phyloP scores from a whole-genome alignment of 2,113 vertebrate species.

The Erythrocebus patas region DNA sequence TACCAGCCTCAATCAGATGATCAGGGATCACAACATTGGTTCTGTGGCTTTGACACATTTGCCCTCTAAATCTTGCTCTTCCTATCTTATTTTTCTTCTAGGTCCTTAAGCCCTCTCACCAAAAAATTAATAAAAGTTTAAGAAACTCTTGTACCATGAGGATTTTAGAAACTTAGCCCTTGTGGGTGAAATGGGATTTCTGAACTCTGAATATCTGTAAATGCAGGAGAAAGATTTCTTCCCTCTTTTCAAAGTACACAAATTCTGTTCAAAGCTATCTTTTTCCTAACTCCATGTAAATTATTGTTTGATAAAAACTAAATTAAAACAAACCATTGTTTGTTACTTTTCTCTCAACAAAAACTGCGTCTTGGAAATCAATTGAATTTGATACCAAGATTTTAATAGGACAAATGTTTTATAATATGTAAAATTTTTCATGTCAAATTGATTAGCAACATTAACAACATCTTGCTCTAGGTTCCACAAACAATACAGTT shows the following conservation, averaged over 20 bases:
- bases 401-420: conserved; percentile 79
- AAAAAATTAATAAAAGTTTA: conserved; percentile 29
- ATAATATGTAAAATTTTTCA: conserved; percentile 78
- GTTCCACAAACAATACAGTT: conserved; percentile 68
- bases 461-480: conserved; percentile 70
- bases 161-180: neutral
- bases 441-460: conserved; percentile 76
- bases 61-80: neutral
- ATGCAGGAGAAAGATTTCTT: neutral
- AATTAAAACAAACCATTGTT: conserved; percentile 16
- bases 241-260: conserved; percentile 27
- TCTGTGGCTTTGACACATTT: neutral
- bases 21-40: neutral
- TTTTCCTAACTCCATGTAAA: neutral
- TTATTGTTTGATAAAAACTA: neutral
- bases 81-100: neutral
- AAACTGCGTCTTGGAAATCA: conserved; percentile 72
- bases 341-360: conserved; percentile 61
- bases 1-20: neutral
- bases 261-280: conserved; percentile 40
- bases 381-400: conserved; percentile 70
- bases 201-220: neutral
- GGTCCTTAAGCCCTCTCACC: neutral
- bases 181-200: neutral
- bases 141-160: neutral